A percentile compares a stretch with the other conserved stretches of the same genome.
phyloP scores from a whole-genome alignment of 2,797 vertebrate genomes.

The Halcyon leucocephala region DNA sequence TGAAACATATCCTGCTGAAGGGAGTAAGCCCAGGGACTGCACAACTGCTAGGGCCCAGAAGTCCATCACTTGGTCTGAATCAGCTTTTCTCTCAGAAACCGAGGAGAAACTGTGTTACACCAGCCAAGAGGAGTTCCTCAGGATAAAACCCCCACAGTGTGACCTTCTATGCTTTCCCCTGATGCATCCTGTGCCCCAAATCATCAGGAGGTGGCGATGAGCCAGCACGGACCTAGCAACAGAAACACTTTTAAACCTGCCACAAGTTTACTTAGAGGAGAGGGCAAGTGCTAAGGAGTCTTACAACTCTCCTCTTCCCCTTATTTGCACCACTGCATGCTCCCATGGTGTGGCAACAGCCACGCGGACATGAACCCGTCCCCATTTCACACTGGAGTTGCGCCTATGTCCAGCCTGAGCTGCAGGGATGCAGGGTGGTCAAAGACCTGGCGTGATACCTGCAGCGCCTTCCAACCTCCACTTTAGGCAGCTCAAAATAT shows the following conservation, averaged over 20 bases:
- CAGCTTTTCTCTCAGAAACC: neutral
- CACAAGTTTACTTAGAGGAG: neutral
- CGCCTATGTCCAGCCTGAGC: neutral
- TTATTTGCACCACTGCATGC: neutral
- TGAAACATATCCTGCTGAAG: neutral
- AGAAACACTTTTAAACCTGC: neutral
- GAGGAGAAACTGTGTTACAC: neutral
- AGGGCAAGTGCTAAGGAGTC: neutral
- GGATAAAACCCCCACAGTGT: accelerated
- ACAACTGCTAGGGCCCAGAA: neutral
- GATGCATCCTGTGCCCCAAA: neutral
- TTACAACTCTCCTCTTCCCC: neutral
- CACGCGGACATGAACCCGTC: neutral
- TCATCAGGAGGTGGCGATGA: neutral
- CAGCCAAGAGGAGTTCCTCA: neutral
- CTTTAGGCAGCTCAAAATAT: accelerated
- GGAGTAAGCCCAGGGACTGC: neutral
- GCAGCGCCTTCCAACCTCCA: neutral
- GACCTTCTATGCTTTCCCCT: neutral
- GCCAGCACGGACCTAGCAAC: neutral
- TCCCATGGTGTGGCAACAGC: neutral
- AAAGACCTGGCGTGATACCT: neutral
- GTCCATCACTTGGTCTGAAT: neutral
- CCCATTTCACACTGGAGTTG: neutral
- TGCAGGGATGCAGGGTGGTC: neutral